Conservation (phyloP, 2,888 invertebrate genomes). For the Phyllotreta cruciferae region DNA sequence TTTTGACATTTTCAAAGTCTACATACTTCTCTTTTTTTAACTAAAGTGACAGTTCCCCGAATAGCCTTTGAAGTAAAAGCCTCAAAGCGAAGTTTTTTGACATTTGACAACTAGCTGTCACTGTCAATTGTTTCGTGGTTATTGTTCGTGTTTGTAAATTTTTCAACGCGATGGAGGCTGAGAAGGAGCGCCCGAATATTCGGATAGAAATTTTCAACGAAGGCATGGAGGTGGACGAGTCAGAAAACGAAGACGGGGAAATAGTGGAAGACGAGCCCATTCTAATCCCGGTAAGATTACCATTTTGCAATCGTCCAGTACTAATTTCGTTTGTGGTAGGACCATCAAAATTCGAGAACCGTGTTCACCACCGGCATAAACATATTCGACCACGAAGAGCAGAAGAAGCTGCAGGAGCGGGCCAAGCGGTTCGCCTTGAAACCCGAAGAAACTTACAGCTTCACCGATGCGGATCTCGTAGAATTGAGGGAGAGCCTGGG, state of each 20-base stretch:
- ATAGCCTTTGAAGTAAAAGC: too few relatives aligned
- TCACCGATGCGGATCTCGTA: conserved; percentile 59
- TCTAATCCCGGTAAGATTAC: neutral
- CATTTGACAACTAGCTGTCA: too few relatives aligned
- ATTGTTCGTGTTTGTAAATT: neutral
- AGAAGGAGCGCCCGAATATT: conserved; percentile 56
- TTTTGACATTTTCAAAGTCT: too few relatives aligned
- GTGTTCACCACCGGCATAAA: conserved; percentile 62
- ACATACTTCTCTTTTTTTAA: too few relatives aligned
- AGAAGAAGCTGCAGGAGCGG: conserved; percentile 63
- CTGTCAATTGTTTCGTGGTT: too few relatives aligned
- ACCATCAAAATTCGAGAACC: conserved; percentile 54
- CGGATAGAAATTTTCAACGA: conserved; percentile 62
- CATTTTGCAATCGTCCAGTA: too few relatives aligned
- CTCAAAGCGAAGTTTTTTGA: too few relatives aligned
- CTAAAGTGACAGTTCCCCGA: too few relatives aligned
- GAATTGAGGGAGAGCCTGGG: conserved; percentile 63
- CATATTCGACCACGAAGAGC: conserved; percentile 62
- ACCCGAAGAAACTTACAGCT: conserved; percentile 57
- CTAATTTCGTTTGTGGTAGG: conserved; percentile 32
- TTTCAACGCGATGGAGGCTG: conserved; percentile 33
- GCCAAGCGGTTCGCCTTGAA: conserved; percentile 67
- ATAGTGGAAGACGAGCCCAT: conserved; percentile 49
- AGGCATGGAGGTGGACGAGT: conserved; percentile 62
- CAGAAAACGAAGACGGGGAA: conserved; percentile 59